A percentile compares a stretch with the other conserved stretches of the same genome.
Evolutionary conservation across 2,888 invertebrate species (phyloP).

Genomic region (Therioaphis trifolii): DNA sequence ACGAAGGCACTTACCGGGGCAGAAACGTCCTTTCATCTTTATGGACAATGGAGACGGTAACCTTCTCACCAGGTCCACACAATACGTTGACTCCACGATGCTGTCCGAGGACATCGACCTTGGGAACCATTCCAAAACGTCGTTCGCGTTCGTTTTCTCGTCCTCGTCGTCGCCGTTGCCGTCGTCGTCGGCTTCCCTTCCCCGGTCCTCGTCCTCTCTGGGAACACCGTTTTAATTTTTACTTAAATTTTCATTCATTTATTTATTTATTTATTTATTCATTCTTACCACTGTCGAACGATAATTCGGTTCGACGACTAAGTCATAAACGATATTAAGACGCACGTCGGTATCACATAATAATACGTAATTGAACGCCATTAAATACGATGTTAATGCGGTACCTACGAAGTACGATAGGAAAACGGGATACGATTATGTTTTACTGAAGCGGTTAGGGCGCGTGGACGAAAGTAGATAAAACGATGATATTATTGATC

Average conservation of each 20-base stretch:
- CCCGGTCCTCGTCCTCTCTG: conserved; percentile 65
- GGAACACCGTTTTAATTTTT: conserved; percentile 45
- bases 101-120: conserved; percentile 67
- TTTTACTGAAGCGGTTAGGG: no score
- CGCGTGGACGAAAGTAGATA: no score
- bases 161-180: conserved; percentile 57
- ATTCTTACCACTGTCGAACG: no score
- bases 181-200: conserved; percentile 51
- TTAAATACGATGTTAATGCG: no score
- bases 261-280: no score
- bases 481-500: no score
- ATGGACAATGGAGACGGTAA: conserved; percentile 66
- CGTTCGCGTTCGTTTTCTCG: conserved; percentile 63
- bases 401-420: no score
- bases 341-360: no score
- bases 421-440: no score
- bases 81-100: conserved; percentile 66
- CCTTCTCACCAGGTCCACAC: conserved; percentile 66
- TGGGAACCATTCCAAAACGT: conserved; percentile 64
- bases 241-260: no score
- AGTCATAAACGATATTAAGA: neutral
- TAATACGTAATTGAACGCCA: no score
- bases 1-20: conserved; percentile 47
- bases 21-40: conserved; percentile 61
- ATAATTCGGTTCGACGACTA: neutral